Percentiles rank a stretch among this genome's conserved stretches.
Evolutionary conservation across 1,140 invertebrate genomes (phyloP).

Genomic region (Drosophila funebris): DNA sequence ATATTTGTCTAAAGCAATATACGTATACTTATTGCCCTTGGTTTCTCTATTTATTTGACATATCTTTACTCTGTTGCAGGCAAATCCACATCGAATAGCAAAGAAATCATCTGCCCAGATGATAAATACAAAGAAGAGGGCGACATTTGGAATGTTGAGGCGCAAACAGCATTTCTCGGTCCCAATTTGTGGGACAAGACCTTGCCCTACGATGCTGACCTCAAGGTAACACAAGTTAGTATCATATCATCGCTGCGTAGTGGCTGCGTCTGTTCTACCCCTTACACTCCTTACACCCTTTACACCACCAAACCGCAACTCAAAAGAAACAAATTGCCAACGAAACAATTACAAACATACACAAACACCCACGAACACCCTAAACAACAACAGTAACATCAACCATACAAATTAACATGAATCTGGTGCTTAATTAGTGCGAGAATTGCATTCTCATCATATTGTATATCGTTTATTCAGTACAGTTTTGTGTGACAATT

Average conservation of each 20-base stretch:
- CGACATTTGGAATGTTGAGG: constrained; percentile 94
- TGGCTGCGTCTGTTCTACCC: constrained; percentile 65
- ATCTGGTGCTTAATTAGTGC: constrained; percentile 68
- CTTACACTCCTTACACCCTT: neutral
- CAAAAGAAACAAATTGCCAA: constrained; percentile 16
- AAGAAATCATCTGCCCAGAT: constrained; percentile 86
- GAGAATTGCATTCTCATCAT: constrained; percentile 77
- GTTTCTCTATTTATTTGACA: constrained; percentile 1
- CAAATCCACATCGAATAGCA: constrained; percentile 86
- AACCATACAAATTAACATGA: constrained; percentile 49
- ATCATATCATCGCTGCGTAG: constrained; percentile 85
- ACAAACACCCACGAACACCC: neutral
- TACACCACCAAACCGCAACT: neutral
- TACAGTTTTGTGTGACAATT: constrained; percentile 18
- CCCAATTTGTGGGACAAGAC: constrained; percentile 98
- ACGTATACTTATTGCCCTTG: neutral
- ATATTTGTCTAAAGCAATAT: neutral
- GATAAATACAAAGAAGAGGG: constrained; percentile 93
- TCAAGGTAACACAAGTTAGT: constrained; percentile 93
- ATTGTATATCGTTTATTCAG: constrained; percentile 12
- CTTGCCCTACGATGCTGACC: constrained; percentile 94
- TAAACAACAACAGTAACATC: constrained; percentile 1
- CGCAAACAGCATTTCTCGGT: constrained; percentile 96
- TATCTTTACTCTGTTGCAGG: constrained; percentile 83
- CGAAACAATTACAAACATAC: constrained; percentile 18